Evolutionary conservation across 1,140 invertebrate species (phyloP), one percentile per base, ranked within the genome.

Genomic region (Drosophila ohnishii): DNA sequence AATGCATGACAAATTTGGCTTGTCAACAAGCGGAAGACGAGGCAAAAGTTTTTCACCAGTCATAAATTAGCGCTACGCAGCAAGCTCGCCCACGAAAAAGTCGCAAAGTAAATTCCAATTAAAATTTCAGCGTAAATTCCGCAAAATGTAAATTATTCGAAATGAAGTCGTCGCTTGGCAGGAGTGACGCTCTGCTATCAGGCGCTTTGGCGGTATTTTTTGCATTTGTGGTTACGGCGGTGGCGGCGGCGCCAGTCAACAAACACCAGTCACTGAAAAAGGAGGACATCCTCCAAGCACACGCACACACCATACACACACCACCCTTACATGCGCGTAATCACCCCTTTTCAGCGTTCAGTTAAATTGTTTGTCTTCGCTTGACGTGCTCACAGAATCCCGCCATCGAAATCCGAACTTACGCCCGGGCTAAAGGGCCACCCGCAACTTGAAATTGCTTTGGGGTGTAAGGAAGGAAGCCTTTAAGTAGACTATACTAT

Each of bases 111-210:
- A 88, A 88, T 88, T 88, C 84, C 84, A 88, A 88, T 88, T 88
- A 88, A 88, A 84, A 88, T 88, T 88, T 88, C 77, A 84, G 70
- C 80, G 77, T 78, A 88, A 88, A 88, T 84, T 78, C 84, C 84
- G 82, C 77, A 88, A 80, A 88, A 88, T 88, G 85, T 88, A 88
- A 88, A 88, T 88, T 88, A 88, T 88, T 86, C 67, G 80, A 83
- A 86, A 86, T 86, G 84, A 86, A 86, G 75, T 86, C 76, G 79
- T 81, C 62, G 67, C 22, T 58, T 64, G 78, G 47, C 61, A 61
- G 58, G 53, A 51, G 48, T 56, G 47, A 37, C 59, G 45, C 62
- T 60, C 9, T 13, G 34, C 35, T 34, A 55, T 59, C 60, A 35
- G 61, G 48, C 25, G 50, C 40, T 57, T 28, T 40, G 66, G 40